Evolutionary conservation across 2,113 vertebrate genomes (phyloP), one percentile per base, ranked within the genome.

Genomic region (Oreochromis aureus): DNA sequence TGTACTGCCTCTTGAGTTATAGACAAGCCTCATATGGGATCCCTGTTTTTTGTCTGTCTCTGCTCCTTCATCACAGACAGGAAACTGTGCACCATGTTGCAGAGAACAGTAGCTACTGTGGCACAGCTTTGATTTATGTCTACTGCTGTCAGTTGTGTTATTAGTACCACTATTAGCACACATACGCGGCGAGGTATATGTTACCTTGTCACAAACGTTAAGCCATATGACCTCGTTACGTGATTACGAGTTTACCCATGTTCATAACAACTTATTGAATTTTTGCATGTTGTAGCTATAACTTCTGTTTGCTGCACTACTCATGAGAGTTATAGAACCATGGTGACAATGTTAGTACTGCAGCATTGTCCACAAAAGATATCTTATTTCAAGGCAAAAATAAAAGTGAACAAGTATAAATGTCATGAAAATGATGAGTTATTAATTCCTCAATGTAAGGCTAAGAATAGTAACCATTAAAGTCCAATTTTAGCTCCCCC

Each of bases 1-100:
- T 81, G 73, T 58, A 63, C 85, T 84, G 84, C 69, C 82, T 85
- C 61, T 36, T 91, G 91, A 96, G 94, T 93, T 93, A 94, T 88
- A 55, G 89, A 58, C 41, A 61, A 85, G 83, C 82, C 54, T 89
- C 84, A 85, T 58, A 61, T 82, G 80, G 86, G 73, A 81, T 85
- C 69, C 83, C 87, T 94, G 89, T 30, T 90, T 89, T 89, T 71
- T 89, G 73, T 92, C 89, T 87, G 32, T 66, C 89, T 84, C 80
- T 90, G 81, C 53, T 85, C 24, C 69, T 87, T 84, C 63, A 80
- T 89, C 82, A 71, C 80, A 86, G 83, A 87, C 22, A 73, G 58
- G 59, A 76, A 66, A 58, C 55, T 54, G 73, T 81, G 84, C 84
- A 81, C 16, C 84, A 48, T n/a, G 36, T 10, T 48, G 83, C 16